Evolutionary conservation across 1,140 invertebrate species (phyloP), one percentile per base, ranked within the genome.

Genomic region (Magallana gigas): DNA sequence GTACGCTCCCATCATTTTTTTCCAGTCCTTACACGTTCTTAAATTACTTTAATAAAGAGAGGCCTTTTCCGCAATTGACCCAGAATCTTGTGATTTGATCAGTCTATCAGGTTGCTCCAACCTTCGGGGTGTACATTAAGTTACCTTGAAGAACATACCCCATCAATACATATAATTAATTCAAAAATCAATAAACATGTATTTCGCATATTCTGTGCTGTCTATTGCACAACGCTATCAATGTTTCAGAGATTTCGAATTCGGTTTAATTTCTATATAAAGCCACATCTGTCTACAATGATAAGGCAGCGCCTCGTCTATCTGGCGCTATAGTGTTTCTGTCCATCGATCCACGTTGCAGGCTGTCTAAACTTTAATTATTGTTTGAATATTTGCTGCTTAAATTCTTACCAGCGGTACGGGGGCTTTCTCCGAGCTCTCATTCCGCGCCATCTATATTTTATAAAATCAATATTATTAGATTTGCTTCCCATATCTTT

Each of bases 351-450:
- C 68, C 8, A 23, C 14, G 68, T 11, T 23, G 23, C 68, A 6
- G 68, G 36, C 36, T 76, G 68, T 76, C 68, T 76, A 76, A 76
- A 76, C 68, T 76, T 76, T 76, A 76, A 76, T 76, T 76, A 76
- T 76, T 76, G 18, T 76, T 76, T 76, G 68, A 76, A 76, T 76
- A 76, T 76, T 76, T 76, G 68, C 68, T 76, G 68, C 68, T 76
- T 29, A 29, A 76, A 76, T 12, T 76, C 68, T 76, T 76, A 76
- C 68, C 68, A 29, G 18, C 23, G 23, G 23, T 29, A 76, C 14
- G 68, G 68, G 23, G 12, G 68, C 23, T 12, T 76, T 36, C 36
- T 12, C 68, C 68, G 11, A 76, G 12, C 68, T 76, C 68, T 29
- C 16, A 64, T 64, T 64, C 60, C 16, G 36, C 11, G 36, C 68